A percentile compares a stretch with the other conserved stretches of the same genome.
phyloP scores from a whole-genome alignment of 2,888 invertebrate species.

The Coenonympha arcania region DNA sequence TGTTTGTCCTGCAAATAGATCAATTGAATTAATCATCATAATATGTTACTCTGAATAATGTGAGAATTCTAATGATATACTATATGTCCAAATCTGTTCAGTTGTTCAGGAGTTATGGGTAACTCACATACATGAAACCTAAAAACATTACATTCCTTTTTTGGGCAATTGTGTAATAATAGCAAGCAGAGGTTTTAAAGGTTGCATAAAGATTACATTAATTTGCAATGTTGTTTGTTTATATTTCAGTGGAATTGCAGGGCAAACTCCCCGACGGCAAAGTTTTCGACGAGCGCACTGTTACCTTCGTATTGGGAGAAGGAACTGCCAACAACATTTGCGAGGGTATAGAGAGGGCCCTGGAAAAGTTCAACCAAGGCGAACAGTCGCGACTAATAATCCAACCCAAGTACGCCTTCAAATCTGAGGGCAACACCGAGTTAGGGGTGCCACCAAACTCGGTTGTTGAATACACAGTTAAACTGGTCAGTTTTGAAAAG shows the following conservation, averaged over 20 bases:
- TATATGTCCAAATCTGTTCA: too few species aligned
- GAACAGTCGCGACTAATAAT: constrained; percentile 85
- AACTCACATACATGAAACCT: too few species aligned
- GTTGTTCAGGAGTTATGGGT: too few species aligned
- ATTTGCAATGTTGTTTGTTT: too few species aligned
- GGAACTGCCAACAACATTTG: constrained; percentile 83
- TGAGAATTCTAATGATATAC: too few species aligned
- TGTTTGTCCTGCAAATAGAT: too few species aligned
- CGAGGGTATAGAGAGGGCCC: constrained; percentile 85
- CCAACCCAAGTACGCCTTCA: constrained; percentile 86
- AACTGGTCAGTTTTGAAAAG: constrained; percentile 87
- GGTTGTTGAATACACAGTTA: constrained; percentile 85
- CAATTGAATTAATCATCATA: too few species aligned
- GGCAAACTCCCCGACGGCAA: constrained; percentile 70
- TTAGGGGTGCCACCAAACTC: constrained; percentile 85
- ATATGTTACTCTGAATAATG: too few species aligned
- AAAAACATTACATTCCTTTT: too few species aligned
- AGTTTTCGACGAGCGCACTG: constrained; percentile 87
- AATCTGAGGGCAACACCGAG: constrained; percentile 78
- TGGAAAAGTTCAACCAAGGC: constrained; percentile 84
- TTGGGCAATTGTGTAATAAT: too few species aligned
- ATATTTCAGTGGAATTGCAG: constrained; percentile 81
- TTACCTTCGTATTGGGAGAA: constrained; percentile 90
- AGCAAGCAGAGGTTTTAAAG: too few species aligned
- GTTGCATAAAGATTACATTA: too few species aligned